Evolutionary conservation across 2,797 vertebrate genomes (phyloP).

Genomic region (Eremophila alpestris): DNA sequence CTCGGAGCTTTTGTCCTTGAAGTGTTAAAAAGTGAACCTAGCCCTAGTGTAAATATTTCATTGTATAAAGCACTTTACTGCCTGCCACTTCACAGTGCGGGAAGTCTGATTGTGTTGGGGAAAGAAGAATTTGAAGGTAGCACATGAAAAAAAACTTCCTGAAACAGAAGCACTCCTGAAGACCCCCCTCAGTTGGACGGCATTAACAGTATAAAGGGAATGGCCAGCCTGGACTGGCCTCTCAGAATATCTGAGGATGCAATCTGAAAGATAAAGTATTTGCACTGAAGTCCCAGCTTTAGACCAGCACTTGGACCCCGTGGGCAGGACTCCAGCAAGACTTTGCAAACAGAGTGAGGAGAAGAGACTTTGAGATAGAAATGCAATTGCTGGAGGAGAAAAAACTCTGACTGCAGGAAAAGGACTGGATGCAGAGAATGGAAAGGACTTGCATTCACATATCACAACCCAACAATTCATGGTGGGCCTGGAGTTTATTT

Average conservation of each 20-base stretch:
- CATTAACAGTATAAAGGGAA: slow-evolving; percentile 27
- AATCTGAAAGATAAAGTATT: slow-evolving; percentile 61
- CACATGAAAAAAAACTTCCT: background rate
- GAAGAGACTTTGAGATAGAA: slow-evolving; percentile 53
- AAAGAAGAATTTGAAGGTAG: slow-evolving; percentile 48
- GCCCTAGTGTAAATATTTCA: slow-evolving; percentile 72
- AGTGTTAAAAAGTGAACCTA: slow-evolving; percentile 54
- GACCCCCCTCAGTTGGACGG: background rate
- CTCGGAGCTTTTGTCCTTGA: slow-evolving; percentile 56
- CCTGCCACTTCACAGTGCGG: slow-evolving; percentile 54
- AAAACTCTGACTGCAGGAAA: slow-evolving; percentile 42
- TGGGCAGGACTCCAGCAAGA: slow-evolving; percentile 37
- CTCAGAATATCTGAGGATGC: slow-evolving; percentile 51
- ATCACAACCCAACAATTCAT: slow-evolving; percentile 46
- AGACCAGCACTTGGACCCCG: slow-evolving; percentile 56
- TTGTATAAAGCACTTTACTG: slow-evolving; percentile 85
- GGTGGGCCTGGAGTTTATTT: slow-evolving; percentile 69
- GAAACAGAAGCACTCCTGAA: slow-evolving; percentile 67
- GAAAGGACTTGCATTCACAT: slow-evolving; percentile 48
- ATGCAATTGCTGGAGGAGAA: slow-evolving; percentile 27
- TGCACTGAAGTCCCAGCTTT: slow-evolving; percentile 67
- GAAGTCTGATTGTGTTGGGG: slow-evolving; percentile 56
- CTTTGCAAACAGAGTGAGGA: background rate
- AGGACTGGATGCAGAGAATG: background rate
- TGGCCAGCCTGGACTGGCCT: slow-evolving; percentile 19